Evolutionary conservation across 2,888 invertebrate species (phyloP).

Genomic region (Uloborus plumipes): DNA sequence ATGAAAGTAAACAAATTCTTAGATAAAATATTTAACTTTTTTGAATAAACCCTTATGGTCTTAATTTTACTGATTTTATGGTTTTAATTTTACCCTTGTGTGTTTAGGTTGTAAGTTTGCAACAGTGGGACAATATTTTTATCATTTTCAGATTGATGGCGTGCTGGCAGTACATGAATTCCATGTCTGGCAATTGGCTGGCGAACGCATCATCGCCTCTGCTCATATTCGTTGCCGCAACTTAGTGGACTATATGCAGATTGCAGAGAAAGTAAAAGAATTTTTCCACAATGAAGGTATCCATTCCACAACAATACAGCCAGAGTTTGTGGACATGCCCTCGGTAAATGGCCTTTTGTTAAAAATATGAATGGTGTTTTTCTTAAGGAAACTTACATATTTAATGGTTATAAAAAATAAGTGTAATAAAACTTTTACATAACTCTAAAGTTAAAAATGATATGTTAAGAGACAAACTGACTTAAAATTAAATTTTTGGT

Average conservation of each 20-base stretch:
- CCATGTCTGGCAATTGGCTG: conserved; percentile 98
- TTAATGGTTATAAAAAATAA: no score
- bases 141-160: conserved; percentile 79
- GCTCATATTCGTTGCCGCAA: conserved; percentile 96
- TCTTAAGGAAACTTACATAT: not conserved
- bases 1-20: no score
- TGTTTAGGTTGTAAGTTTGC: no score
- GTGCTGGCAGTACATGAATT: conserved; percentile 97
- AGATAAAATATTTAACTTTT: no score
- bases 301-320: conserved; percentile 98
- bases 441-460: no score
- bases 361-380: not conserved
- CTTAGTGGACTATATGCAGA: conserved; percentile 95
- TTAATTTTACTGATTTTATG: no score
- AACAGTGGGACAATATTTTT: no score
- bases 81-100: no score
- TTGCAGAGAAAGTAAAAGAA: conserved; percentile 95
- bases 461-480: no score
- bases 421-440: no score
- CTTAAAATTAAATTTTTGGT: no score
- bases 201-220: conserved; percentile 95
- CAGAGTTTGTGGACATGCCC: conserved; percentile 87
- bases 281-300: conserved; percentile 99
- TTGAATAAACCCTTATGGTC: no score
- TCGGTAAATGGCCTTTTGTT: conserved; percentile 22